phyloP scores from a whole-genome alignment of 2,113 vertebrate genomes.

The Naja naja region DNA sequence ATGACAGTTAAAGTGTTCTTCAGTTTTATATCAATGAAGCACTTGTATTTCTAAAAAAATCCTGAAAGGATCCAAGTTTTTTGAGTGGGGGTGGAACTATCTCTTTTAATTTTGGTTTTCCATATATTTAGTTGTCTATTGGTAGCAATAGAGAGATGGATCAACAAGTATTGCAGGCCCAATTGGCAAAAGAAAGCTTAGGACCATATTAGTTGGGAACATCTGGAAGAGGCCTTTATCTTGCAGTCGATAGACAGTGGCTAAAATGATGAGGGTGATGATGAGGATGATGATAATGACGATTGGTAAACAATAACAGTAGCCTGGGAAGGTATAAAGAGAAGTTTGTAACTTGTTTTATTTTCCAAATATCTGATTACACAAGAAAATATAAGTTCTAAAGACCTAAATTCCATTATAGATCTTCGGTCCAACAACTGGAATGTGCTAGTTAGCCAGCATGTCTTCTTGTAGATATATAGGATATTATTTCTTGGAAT shows the following conservation, averaged over 20 bases:
- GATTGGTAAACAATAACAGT: background rate
- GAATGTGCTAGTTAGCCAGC: background rate
- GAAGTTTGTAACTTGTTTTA: background rate
- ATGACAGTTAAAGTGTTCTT: background rate
- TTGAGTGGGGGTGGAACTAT: too few species aligned
- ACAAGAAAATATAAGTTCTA: background rate
- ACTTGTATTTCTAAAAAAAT: background rate
- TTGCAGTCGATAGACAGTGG: too few species aligned
- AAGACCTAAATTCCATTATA: background rate
- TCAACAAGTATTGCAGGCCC: too few species aligned
- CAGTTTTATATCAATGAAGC: background rate
- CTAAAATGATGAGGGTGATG: too few species aligned
- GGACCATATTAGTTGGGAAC: too few species aligned
- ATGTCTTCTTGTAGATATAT: background rate
- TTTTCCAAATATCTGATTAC: background rate
- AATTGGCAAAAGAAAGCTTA: too few species aligned
- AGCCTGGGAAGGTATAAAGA: background rate
- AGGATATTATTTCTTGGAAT: background rate
- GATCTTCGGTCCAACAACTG: too few species aligned
- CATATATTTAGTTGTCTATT: background rate
- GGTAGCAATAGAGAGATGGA: background rate
- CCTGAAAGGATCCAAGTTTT: background rate
- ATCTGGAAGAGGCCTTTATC: too few species aligned
- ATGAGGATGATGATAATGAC: too few species aligned
- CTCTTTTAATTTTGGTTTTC: background rate